Conservation (phyloP, 2,797 vertebrate genomes). For the Nasua narica region DNA sequence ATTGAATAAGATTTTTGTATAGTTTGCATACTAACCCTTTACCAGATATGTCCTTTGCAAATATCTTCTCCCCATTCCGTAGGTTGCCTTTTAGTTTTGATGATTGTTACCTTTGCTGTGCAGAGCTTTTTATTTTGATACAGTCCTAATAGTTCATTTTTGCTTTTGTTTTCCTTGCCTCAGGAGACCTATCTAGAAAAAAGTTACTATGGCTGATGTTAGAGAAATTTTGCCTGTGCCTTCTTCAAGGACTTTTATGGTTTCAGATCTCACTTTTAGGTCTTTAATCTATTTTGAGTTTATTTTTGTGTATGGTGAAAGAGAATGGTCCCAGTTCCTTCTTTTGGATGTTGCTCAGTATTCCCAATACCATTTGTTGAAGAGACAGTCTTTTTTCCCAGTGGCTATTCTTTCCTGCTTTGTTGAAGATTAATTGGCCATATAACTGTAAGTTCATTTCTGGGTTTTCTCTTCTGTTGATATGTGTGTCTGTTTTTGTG, state of each 20-base stretch:
- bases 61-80: not conserved
- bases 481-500: not conserved
- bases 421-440: not conserved
- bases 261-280: no score
- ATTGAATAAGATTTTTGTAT: not conserved
- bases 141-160: not conserved
- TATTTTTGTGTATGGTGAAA: no score
- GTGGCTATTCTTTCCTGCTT: not conserved
- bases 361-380: not conserved
- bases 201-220: no score
- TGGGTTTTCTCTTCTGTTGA: not conserved
- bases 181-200: no score
- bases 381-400: not conserved
- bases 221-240: no score
- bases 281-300: no score
- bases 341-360: not conserved
- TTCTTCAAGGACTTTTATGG: no score
- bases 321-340: not conserved
- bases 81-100: not conserved
- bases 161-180: not conserved
- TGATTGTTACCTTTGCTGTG: not conserved
- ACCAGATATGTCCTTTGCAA: not conserved
- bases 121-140: not conserved
- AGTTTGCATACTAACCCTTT: not conserved
- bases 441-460: not conserved